Conservation (phyloP, 2,113 vertebrate genomes). For the Setophaga petechia region DNA sequence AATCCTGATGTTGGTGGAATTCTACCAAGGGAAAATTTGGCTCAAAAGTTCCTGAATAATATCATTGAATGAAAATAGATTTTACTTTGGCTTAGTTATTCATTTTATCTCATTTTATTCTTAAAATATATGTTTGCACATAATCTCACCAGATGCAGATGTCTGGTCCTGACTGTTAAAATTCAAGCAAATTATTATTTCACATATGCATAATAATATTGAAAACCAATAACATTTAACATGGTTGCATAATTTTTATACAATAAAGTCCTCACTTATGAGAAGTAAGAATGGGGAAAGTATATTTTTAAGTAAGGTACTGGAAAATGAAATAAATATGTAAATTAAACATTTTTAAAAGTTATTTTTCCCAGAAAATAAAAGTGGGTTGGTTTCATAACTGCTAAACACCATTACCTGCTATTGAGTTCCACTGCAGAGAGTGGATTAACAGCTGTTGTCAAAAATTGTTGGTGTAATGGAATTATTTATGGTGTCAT, state of each 20-base stretch:
- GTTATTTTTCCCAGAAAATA: not conserved
- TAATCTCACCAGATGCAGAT: not conserved
- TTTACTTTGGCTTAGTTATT: not conserved
- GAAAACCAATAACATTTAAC: not conserved
- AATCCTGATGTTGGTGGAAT: not conserved
- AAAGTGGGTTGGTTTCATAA: not conserved
- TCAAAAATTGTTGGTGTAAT: constrained; percentile 60
- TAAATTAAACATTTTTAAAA: not conserved
- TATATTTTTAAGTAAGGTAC: not conserved
- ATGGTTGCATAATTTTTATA: not conserved
- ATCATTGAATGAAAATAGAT: not conserved
- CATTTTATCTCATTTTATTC: not conserved
- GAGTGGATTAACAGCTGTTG: constrained; percentile 54
- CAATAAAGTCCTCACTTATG: not conserved
- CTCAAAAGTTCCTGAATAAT: not conserved
- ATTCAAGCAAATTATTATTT: not conserved
- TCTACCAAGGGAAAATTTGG: not conserved
- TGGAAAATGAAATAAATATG: not conserved
- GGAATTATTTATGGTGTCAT: constrained; percentile 67
- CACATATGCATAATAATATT: not conserved
- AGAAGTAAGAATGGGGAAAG: not conserved
- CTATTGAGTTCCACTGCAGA: not conserved
- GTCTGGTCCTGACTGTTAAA: not conserved
- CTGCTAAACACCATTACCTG: not conserved
- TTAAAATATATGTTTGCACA: not conserved